Conservation (phyloP, 2,113 vertebrate species). For the Entomyzon cyanotis region DNA sequence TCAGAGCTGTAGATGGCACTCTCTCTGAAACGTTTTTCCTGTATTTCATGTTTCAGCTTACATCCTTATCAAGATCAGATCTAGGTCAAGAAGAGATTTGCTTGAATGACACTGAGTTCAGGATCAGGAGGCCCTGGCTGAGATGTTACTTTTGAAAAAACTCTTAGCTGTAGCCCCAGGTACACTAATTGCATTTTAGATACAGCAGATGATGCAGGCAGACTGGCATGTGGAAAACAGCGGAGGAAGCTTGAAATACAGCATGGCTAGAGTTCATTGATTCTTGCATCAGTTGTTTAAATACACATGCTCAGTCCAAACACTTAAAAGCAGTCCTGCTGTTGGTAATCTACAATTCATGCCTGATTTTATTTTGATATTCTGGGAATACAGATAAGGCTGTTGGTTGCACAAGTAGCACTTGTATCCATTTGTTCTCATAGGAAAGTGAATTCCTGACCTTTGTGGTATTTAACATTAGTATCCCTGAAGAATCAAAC, state of each 20-base stretch:
- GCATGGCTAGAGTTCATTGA: neutral
- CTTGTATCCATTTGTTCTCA: neutral
- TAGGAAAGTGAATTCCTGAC: neutral
- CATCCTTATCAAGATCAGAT: neutral
- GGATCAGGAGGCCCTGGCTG: neutral
- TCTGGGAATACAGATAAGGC: neutral
- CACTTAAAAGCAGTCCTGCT: neutral
- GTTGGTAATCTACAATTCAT: neutral
- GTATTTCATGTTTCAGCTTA: neutral
- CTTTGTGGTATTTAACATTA: neutral
- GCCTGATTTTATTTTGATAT: neutral
- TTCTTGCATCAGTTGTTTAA: neutral
- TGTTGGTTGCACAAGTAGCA: neutral
- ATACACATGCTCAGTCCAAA: neutral
- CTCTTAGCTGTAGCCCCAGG: neutral
- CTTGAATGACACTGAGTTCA: neutral
- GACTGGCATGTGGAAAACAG: neutral
- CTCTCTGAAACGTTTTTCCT: neutral
- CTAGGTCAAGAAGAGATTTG: neutral
- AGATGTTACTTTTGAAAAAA: neutral
- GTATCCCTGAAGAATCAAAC: neutral
- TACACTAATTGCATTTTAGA: neutral
- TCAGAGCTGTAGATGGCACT: neutral
- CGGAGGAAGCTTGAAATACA: neutral
- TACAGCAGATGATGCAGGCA: neutral